A percentile compares a stretch with the other conserved stretches of the same genome.
phyloP scores from a whole-genome alignment of 2,113 vertebrate genomes.

The Chascanopsetta lugubris region DNA sequence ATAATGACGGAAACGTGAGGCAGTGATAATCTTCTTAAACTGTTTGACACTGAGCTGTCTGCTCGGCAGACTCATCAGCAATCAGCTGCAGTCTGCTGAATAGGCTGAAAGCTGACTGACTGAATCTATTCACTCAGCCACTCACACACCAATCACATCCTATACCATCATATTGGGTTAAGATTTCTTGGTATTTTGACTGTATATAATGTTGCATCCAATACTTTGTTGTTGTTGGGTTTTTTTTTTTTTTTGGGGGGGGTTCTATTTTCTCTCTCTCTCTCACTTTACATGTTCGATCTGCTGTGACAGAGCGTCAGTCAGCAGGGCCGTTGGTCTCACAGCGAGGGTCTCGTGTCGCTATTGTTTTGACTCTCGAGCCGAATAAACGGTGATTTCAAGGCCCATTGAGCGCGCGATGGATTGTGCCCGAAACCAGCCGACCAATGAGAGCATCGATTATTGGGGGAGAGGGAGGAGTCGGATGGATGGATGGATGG shows the following conservation, averaged over 20 bases:
- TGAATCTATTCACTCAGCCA: neutral
- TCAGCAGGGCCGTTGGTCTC: constrained; percentile 74
- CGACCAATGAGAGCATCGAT: constrained; percentile 67
- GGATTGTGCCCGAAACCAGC: constrained; percentile 75
- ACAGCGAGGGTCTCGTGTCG: constrained; percentile 70
- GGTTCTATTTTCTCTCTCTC: neutral
- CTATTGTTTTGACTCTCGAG: constrained; percentile 76
- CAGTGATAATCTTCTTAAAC: constrained; percentile 77
- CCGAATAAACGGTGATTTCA: constrained; percentile 81
- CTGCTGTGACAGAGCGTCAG: constrained; percentile 21
- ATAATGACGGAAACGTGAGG: constrained; percentile 74
- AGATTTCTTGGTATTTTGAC: neutral
- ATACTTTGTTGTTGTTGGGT: too few relatives aligned
- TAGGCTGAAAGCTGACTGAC: constrained; percentile 24
- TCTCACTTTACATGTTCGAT: constrained; percentile 31
- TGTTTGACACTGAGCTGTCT: constrained; percentile 73
- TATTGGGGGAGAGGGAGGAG: constrained; percentile 43
- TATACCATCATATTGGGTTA: neutral
- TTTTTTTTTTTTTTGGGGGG: too few relatives aligned
- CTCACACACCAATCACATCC: neutral
- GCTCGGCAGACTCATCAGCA: constrained; percentile 76
- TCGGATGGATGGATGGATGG: constrained; percentile 1
- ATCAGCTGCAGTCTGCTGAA: constrained; percentile 59
- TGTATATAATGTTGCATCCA: too few relatives aligned
- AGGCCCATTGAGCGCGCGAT: constrained; percentile 81